Evolutionary conservation across 2,797 vertebrate genomes (phyloP), one percentile per base, ranked within the genome.

Genomic region (Epinephelus coioides): DNA sequence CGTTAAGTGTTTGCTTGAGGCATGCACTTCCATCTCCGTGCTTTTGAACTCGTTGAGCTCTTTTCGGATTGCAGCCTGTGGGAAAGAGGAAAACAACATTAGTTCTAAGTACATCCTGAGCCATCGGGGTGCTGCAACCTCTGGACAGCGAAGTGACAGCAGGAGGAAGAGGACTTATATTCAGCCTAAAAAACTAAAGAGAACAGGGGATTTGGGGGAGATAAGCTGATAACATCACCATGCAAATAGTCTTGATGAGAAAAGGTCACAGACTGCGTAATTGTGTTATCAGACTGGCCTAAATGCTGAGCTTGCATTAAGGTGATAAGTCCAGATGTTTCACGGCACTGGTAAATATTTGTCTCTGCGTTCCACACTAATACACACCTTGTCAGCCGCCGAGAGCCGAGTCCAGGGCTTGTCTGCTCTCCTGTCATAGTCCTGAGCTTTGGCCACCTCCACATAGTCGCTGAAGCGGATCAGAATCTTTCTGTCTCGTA

Each of bases 31-130:
- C 98, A 99, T 99, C 93, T 99, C 98, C 0, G 98, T 99, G 89
- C 98, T 99, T 93, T 99, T 99, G 95, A 99, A 99, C 85, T 99
- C 98, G n/a, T 99, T 99, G 83, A 99, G 95, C 91, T 99, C 98
- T 90, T 99, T 99, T 67, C 98, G 96, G 91, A 99, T 99, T 14
- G 98, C 98, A 82, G 98, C 98, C 98, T 99, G 92, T 19, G 65
- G n/a, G 40, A 53, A 40, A 6, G 40, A 21, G 50, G 38, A 25
- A 83, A 73, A 76, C 27, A 47, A 17, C 51, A 62, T 92, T 76
- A 91, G 77, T 65, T 64, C 46, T 63, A 77, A 78, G 78, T 84
- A 73, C 82, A 67, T 51, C 46, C 50, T 18, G 51, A 78, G 61
- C 68, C 73, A 65, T 0, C 2, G 3, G 43, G 71, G 38, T 15